These are phyloP conservation scores for Syngnathus rostellatus DNA, from an alignment of 2,797 vertebrate genomes.

Conservation along the genomic window DNA sequence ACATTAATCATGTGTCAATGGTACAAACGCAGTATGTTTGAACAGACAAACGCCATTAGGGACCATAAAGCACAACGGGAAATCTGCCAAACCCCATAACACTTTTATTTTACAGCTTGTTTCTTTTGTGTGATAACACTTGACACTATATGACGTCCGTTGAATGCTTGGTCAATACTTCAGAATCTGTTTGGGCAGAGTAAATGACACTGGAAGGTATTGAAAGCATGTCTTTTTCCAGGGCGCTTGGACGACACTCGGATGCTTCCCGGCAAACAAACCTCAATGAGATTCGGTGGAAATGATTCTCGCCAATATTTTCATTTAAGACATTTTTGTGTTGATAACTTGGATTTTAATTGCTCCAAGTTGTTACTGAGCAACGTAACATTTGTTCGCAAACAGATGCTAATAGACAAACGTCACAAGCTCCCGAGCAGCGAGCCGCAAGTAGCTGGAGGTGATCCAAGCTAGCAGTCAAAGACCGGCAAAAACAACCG, in stretches of 20 bases:
- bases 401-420: conserved; percentile 63
- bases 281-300: conserved; percentile 14
- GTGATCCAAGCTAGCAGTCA: too few species aligned
- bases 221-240: not conserved
- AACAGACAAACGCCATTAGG: not conserved
- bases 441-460: too few species aligned
- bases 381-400: conserved; percentile 68
- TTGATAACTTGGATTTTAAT: conserved; percentile 53
- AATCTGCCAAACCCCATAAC: conserved; percentile 60
- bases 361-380: conserved; percentile 53
- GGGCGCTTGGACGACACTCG: not conserved
- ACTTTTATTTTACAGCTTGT: conserved; percentile 39
- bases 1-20: not conserved
- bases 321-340: conserved; percentile 29
- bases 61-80: not conserved
- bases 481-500: too few species aligned
- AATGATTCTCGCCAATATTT: conserved; percentile 14
- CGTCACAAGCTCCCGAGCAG: conserved; percentile 9
- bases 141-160: conserved; percentile 20
- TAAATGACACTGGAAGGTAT: not conserved
- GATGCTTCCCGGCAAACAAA: not conserved
- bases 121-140: conserved; percentile 48
- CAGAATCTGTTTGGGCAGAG: conserved; percentile 1
- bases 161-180: conserved; percentile 50
- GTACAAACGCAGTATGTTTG: not conserved